A percentile compares a stretch with the other conserved stretches of the same genome.
Conservation (phyloP, 2,888 invertebrate species). For the Trichogramma evanescens region DNA sequence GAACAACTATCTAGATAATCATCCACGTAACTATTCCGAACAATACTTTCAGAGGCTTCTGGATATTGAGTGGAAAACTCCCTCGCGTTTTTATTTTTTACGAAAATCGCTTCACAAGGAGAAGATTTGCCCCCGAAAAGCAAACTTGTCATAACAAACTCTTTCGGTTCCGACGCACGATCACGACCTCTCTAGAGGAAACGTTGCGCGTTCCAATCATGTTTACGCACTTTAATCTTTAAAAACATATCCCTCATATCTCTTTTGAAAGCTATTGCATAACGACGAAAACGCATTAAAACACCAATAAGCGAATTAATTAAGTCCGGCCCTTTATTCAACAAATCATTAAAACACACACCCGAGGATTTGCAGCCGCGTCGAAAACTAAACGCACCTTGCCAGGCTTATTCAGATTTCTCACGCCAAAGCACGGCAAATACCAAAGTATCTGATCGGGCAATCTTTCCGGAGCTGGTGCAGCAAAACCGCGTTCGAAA, state of each 20-base stretch:
- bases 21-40: constrained; percentile 28
- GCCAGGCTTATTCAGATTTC: too few relatives aligned
- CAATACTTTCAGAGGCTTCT: constrained; percentile 24
- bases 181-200: background rate
- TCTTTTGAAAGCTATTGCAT: background rate
- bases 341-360: too few relatives aligned
- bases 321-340: too few relatives aligned
- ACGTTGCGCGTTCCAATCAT: background rate
- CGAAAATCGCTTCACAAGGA: constrained; percentile 13
- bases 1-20: constrained; percentile 19
- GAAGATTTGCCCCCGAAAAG: background rate
- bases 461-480: too few relatives aligned
- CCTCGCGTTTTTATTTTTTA: constrained; percentile 27
- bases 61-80: constrained; percentile 17
- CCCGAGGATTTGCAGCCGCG: too few relatives aligned
- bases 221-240: background rate
- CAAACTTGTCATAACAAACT: background rate
- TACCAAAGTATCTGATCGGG: too few relatives aligned
- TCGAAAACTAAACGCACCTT: too few relatives aligned
- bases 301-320: too few relatives aligned
- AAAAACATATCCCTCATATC: background rate
- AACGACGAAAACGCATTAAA: too few relatives aligned
- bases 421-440: too few relatives aligned
- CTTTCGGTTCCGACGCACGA: background rate
- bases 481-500: too few relatives aligned